phyloP scores from a whole-genome alignment of 1,140 invertebrate species.

The Diploscapter pachys region DNA sequence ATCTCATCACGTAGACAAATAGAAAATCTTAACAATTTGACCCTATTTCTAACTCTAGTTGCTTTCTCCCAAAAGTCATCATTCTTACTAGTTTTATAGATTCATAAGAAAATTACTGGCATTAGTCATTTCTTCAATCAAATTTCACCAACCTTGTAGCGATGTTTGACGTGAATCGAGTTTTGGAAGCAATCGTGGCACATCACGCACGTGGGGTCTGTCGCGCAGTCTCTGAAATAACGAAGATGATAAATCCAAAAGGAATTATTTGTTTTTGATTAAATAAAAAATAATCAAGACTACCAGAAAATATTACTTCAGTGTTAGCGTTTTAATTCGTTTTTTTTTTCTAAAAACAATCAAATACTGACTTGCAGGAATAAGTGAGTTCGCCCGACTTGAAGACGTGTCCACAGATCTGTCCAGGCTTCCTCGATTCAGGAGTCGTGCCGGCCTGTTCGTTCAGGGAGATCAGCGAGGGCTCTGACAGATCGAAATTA shows the following conservation, averaged over 20 bases:
- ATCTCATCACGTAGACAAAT: neutral
- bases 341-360: too few relatives aligned
- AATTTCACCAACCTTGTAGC: constrained; percentile 66
- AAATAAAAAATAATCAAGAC: too few relatives aligned
- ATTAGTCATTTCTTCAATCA: neutral
- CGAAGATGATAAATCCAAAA: constrained; percentile 11
- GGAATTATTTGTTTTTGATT: neutral
- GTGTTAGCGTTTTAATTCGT: too few relatives aligned
- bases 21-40: neutral
- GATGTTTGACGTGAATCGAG: constrained; percentile 67
- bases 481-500: constrained; percentile 5
- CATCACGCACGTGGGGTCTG: constrained; percentile 93
- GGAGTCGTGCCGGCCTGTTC: constrained; percentile 41
- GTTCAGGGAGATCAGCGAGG: constrained; percentile 39
- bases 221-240: constrained; percentile 75
- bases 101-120: too few relatives aligned
- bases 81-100: too few relatives aligned
- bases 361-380: constrained; percentile 71
- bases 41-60: too few relatives aligned
- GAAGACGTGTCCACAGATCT: constrained; percentile 86
- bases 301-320: too few relatives aligned
- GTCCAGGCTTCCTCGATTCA: constrained; percentile 35
- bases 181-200: constrained; percentile 95
- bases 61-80: too few relatives aligned
- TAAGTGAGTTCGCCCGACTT: constrained; percentile 95